phyloP scores from a whole-genome alignment of 2,888 invertebrate genomes.

The Drosophila mayaguana region DNA sequence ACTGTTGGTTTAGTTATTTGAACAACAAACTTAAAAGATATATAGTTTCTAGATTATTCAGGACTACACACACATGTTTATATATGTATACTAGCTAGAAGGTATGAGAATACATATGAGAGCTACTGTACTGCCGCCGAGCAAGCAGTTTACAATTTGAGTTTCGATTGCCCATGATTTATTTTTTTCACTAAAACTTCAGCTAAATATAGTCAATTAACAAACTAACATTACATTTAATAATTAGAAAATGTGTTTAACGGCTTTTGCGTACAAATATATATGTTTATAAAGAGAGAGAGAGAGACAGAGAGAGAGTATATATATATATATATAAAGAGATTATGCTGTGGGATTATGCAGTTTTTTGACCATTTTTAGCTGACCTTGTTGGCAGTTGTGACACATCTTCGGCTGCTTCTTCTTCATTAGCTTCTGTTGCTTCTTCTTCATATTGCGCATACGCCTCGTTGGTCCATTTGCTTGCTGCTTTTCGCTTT shows the following conservation, averaged over 20 bases:
- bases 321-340: conserved; percentile 31
- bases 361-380: conserved; percentile 69
- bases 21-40: conserved; percentile 15
- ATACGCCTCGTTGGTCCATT: conserved; percentile 63
- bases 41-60: conserved; percentile 21
- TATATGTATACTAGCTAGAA: conserved; percentile 10
- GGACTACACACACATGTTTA: conserved; percentile 41
- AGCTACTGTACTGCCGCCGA: conserved; percentile 60
- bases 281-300: conserved; percentile 21
- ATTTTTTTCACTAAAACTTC: conserved; percentile 39
- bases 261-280: conserved; percentile 38
- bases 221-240: conserved; percentile 54
- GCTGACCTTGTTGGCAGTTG: conserved; percentile 74
- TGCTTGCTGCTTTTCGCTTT: conserved; percentile 15
- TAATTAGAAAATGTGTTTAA: conserved; percentile 57
- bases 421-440: not conserved
- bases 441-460: conserved; percentile 46
- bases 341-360: conserved; percentile 55
- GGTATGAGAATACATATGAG: conserved; percentile 16
- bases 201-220: conserved; percentile 36
- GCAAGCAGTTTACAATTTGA: conserved; percentile 63
- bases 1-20: conserved; percentile 5
- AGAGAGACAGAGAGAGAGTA: not conserved
- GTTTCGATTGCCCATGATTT: conserved; percentile 25
- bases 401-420: conserved; percentile 15